Evolutionary conservation across 1,140 invertebrate species (phyloP), one percentile per base, ranked within the genome.

Genomic region (Euglossa dilemma): DNA sequence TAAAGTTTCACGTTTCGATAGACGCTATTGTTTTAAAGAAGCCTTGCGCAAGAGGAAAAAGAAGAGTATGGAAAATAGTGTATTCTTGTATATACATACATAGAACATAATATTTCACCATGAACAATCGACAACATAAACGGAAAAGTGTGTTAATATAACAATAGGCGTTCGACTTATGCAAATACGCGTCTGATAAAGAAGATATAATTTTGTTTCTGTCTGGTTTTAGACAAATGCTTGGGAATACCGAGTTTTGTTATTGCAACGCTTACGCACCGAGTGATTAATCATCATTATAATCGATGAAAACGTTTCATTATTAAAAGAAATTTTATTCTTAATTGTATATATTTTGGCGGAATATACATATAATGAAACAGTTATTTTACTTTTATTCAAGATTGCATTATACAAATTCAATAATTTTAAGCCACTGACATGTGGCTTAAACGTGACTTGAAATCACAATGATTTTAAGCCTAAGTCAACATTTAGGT

Each of bases 81-180:
- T n/a, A 20, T 20, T 70, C 45, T 56, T n/a, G 8, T 5, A 18
- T 16, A 25, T 16, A 16, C 11, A 11, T 11, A 50, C 20, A 45
- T 14, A 25, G 28, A 63, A 63, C 12, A 25, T 47, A 69, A 47
- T 18, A 47, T 20, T 28, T 9, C 18, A 20, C 9, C 9, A 28
- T 4, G 6, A 75, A 7, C n/a, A 14, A 50, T 36, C 5, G 3
- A n/a, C 23, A 18, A 59, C 1, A 1, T 18, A 14, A 47, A 18
- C 28, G 36, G 36, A 69, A 47, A 59, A 18, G 18, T 5, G 6
- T 43, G 16, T 61, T 50, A 14, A 6, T 20, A 11, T 2, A n/a
- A 66, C 61, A 74, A 80, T 43, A 74, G 36, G 9, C 9, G 28
- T 28, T 81, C n/a, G 14, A 45, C 18, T 16, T 66, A 66, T 50